Conservation (phyloP, 1,140 invertebrate genomes). For the Bombus sibiricus region DNA sequence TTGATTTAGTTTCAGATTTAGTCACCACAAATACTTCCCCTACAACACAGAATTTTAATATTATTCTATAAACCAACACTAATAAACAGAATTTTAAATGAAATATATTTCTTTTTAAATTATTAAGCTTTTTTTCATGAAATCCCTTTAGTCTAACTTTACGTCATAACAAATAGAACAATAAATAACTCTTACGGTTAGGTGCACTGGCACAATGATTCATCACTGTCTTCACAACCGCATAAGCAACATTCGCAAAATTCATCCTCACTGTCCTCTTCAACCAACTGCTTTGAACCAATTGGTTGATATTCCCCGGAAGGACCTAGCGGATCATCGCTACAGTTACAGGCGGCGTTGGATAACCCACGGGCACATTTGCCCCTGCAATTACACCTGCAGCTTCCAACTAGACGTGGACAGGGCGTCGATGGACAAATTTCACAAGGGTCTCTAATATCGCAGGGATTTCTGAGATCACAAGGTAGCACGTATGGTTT, state of each 20-base stretch:
- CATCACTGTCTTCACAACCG: slow-evolving; percentile 45
- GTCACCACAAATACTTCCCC: slow-evolving; percentile 1
- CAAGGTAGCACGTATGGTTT: not conserved
- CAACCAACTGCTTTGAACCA: not conserved
- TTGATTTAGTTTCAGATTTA: not conserved
- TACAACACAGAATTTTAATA: not conserved
- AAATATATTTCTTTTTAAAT: not conserved
- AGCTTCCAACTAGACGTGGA: not conserved
- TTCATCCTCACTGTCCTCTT: slow-evolving; percentile 61
- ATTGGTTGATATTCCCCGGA: slow-evolving; percentile 6
- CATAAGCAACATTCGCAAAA: slow-evolving; percentile 71
- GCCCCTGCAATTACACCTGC: slow-evolving; percentile 59
- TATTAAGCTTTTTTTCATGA: not conserved
- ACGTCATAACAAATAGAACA: not conserved
- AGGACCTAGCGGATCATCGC: not conserved
- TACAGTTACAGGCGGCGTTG: slow-evolving; percentile 32
- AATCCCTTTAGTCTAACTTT: not conserved
- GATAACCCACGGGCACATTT: slow-evolving; percentile 31
- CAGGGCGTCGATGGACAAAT: slow-evolving; percentile 24
- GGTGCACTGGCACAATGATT: slow-evolving; percentile 10
- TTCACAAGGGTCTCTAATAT: slow-evolving; percentile 20
- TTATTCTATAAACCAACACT: too few relatives aligned
- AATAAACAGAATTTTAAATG: too few relatives aligned
- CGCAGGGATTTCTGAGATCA: not conserved
- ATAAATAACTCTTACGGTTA: not conserved